Conservation (phyloP, 2,888 invertebrate genomes). For the Chrysotoxum bicinctum region DNA sequence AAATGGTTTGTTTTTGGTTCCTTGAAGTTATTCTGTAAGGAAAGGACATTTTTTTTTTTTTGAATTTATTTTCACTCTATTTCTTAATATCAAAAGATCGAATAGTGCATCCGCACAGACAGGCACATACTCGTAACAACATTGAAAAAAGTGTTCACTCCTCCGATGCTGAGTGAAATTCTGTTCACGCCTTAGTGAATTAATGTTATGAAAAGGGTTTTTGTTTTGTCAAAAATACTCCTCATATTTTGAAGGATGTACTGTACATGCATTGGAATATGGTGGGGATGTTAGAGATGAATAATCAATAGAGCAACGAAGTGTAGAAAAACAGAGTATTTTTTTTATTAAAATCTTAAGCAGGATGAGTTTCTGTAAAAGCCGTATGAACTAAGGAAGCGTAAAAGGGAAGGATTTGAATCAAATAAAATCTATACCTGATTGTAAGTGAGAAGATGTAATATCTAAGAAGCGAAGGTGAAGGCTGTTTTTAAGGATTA, state of each 20-base stretch:
- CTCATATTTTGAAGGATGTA: neutral
- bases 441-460: no score
- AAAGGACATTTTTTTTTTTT: neutral
- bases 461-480: no score
- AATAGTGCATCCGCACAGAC: neutral
- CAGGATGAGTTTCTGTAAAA: neutral
- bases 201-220: neutral
- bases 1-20: neutral
- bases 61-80: neutral
- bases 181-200: neutral
- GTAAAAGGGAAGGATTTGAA: neutral
- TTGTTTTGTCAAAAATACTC: neutral
- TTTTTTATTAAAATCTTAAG: neutral
- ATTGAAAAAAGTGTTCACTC: neutral
- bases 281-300: neutral
- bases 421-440: neutral
- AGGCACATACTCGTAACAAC: neutral
- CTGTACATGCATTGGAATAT: neutral
- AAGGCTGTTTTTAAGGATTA: neutral
- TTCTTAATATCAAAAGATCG: neutral
- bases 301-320: neutral
- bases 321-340: neutral
- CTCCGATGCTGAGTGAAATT: neutral
- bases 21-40: neutral
- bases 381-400: neutral